A percentile compares a stretch with the other conserved stretches of the same genome.
phyloP scores from a whole-genome alignment of 2,888 invertebrate genomes.

The Arenicola marina region DNA sequence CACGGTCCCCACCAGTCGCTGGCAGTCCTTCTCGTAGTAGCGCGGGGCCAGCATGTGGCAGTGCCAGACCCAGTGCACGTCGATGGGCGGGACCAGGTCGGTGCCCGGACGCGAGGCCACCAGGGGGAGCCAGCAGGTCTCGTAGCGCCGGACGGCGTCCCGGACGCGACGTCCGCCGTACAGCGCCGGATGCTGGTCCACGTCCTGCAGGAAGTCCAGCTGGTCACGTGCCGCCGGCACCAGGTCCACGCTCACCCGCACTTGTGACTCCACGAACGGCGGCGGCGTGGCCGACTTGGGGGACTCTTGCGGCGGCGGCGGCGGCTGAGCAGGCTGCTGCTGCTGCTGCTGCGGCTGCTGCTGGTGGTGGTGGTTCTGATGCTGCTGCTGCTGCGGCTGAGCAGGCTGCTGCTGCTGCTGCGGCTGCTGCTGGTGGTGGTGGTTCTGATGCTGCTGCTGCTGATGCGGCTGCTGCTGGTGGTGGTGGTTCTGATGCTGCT shows the following conservation, averaged over 20 bases:
- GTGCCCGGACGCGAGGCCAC: slow-evolving; percentile 41
- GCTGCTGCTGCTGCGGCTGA: too few species aligned
- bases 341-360: too few species aligned
- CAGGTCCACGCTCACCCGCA: not conserved
- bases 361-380: too few species aligned
- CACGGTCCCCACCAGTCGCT: slow-evolving; percentile 44
- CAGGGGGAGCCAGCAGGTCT: slow-evolving; percentile 63
- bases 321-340: too few species aligned
- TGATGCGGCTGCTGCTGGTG: too few species aligned
- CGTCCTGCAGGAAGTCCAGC: slow-evolving; percentile 40
- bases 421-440: too few species aligned
- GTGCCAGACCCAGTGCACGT: slow-evolving; percentile 65
- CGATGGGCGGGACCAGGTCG: slow-evolving; percentile 59
- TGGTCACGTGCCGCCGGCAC: not conserved
- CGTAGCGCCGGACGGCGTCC: slow-evolving; percentile 63
- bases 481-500: too few species aligned
- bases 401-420: too few species aligned
- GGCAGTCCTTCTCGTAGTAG: slow-evolving; percentile 52
- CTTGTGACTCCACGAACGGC: not conserved
- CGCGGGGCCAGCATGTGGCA: slow-evolving; percentile 59
- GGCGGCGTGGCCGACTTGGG: too few species aligned
- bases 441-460: too few species aligned
- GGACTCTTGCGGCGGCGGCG: too few species aligned
- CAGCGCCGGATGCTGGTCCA: slow-evolving; percentile 42
- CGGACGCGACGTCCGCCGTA: slow-evolving; percentile 56